Percentiles rank a stretch among this genome's conserved stretches.
phyloP scores from a whole-genome alignment of 2,113 vertebrate species.

The Ceratotherium simum region DNA sequence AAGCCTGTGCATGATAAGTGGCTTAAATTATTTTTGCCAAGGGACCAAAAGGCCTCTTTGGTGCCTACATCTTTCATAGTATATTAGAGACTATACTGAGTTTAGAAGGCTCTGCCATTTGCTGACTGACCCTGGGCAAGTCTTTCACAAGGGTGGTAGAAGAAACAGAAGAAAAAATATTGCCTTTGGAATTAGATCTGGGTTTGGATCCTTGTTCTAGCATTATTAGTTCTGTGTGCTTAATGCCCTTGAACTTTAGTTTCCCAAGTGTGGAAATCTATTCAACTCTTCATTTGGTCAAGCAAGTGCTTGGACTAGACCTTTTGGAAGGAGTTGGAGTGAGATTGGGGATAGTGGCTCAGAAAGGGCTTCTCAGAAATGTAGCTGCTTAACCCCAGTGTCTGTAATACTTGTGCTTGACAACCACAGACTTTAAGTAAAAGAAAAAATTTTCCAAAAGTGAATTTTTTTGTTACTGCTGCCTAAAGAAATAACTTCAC shows the following conservation, averaged over 20 bases:
- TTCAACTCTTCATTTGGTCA: slow-evolving; percentile 4
- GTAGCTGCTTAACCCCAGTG: neutral
- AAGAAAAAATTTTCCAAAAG: neutral
- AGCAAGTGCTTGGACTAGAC: neutral
- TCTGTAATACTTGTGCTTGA: slow-evolving; percentile 39
- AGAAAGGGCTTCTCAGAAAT: slow-evolving; percentile 49
- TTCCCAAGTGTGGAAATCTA: slow-evolving; percentile 37
- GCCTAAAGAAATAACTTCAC: neutral
- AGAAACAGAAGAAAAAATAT: neutral
- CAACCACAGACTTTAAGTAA: slow-evolving; percentile 40
- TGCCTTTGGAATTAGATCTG: slow-evolving; percentile 39
- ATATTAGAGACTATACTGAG: neutral
- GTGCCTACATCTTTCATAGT: neutral
- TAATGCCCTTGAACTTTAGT: neutral
- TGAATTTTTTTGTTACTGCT: slow-evolving; percentile 44
- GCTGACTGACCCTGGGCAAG: neutral
- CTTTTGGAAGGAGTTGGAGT: neutral
- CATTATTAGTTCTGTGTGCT: neutral
- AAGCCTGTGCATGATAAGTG: neutral
- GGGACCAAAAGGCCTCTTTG: neutral
- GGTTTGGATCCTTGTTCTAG: slow-evolving; percentile 29
- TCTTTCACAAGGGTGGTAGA: neutral
- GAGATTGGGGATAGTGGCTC: neutral
- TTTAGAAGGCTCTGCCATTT: slow-evolving; percentile 54
- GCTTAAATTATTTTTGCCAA: slow-evolving; percentile 56